Percentiles rank a stretch among this genome's conserved stretches.
Evolutionary conservation across 2,888 invertebrate species (phyloP).

Genomic region (Conus canariensis): DNA sequence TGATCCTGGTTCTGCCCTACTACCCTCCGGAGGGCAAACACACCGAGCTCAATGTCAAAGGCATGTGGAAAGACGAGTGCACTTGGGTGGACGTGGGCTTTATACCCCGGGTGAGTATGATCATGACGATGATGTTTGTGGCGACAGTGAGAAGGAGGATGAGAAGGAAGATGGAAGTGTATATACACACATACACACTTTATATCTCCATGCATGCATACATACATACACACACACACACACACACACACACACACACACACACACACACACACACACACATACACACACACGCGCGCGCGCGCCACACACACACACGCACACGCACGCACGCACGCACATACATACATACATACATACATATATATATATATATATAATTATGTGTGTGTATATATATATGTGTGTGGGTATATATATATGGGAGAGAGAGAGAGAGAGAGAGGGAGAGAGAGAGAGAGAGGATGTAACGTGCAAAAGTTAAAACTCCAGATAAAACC

Average conservation of each 20-base stretch:
- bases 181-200: background rate
- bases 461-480: no score
- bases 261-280: background rate
- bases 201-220: background rate
- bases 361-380: no score
- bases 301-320: background rate
- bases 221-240: background rate
- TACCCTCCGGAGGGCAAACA: constrained; percentile 63
- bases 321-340: background rate
- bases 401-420: no score
- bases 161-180: no score
- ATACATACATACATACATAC: background rate
- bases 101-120: constrained; percentile 60
- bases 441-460: no score
- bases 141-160: constrained; percentile 60
- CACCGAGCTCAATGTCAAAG: constrained; percentile 70
- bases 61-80: constrained; percentile 68
- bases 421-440: no score
- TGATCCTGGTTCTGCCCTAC: constrained; percentile 66
- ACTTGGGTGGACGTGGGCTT: constrained; percentile 72
- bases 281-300: background rate
- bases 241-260: constrained; percentile 10
- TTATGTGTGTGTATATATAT: no score
- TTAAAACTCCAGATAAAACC: no score
- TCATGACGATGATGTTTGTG: constrained; percentile 4